A percentile compares a stretch with the other conserved stretches of the same genome.
Evolutionary conservation across 2,888 invertebrate species (phyloP).

Genomic region (Aleiodes testaceus): DNA sequence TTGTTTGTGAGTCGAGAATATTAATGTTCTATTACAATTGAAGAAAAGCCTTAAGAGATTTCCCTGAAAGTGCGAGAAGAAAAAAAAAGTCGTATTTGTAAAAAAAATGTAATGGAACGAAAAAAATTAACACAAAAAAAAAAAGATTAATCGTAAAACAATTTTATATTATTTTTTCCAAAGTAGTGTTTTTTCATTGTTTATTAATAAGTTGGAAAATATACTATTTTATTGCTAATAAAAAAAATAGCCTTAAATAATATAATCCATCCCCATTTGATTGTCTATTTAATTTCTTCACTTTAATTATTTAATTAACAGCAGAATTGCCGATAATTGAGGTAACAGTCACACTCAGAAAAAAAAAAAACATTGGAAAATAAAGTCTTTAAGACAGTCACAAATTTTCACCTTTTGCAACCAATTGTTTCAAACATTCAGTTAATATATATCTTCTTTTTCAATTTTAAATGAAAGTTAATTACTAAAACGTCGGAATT

Average conservation of each 20-base stretch:
- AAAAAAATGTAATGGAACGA: slow-evolving; percentile 63
- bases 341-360: slow-evolving; percentile 26
- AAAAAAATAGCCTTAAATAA: slow-evolving; percentile 61
- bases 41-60: slow-evolving; percentile 55
- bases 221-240: slow-evolving; percentile 70
- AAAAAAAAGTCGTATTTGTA: slow-evolving; percentile 74
- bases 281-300: slow-evolving; percentile 3
- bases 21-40: slow-evolving; percentile 40
- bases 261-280: slow-evolving; percentile 24
- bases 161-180: slow-evolving; percentile 31
- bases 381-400: slow-evolving; percentile 38
- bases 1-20: slow-evolving; percentile 16
- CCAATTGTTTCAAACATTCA: slow-evolving; percentile 1
- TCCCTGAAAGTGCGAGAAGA: slow-evolving; percentile 68
- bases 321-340: slow-evolving; percentile 6
- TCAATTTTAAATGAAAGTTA: not conserved
- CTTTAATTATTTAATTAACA: slow-evolving; percentile 11
- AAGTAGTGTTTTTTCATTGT: slow-evolving; percentile 59
- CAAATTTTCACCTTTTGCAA: slow-evolving; percentile 18
- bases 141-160: slow-evolving; percentile 25
- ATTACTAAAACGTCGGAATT: slow-evolving; percentile 28
- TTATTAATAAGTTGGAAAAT: slow-evolving; percentile 71
- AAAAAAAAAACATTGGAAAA: slow-evolving; percentile 18
- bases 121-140: not conserved
- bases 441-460: not conserved